Percentiles rank a stretch among this genome's conserved stretches.
Conservation (phyloP, 1,140 invertebrate genomes). For the Holcopasites calliopsidis region DNA sequence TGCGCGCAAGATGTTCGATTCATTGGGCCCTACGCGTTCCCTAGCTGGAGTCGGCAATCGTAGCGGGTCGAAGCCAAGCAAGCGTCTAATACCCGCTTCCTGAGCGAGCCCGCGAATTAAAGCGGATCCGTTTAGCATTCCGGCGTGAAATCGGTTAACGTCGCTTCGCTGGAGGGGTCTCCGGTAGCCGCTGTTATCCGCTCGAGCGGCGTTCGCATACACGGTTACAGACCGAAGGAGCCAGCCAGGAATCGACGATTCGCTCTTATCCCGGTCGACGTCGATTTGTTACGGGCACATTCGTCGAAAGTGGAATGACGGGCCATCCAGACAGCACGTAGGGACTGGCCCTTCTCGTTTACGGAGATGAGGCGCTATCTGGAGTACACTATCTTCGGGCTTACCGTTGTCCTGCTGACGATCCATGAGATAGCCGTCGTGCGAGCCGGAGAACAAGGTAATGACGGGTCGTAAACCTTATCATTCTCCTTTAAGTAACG, state of each 20-base stretch:
- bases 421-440: conserved; percentile 49
- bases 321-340: conserved; percentile 57
- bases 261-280: neutral
- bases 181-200: conserved; percentile 5
- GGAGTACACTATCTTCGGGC: conserved; percentile 50
- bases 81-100: neutral
- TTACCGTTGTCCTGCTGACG: conserved; percentile 59
- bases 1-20: conserved; percentile 34
- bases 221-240: neutral
- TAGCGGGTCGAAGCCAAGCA: neutral
- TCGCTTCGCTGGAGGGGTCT: conserved; percentile 10
- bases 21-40: conserved; percentile 8
- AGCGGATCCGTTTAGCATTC: neutral
- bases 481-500: neutral
- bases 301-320: conserved; percentile 52
- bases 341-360: conserved; percentile 61
- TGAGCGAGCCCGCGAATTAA: neutral
- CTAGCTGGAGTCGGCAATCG: neutral
- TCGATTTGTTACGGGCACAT: conserved; percentile 11
- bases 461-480: conserved; percentile 7
- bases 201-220: conserved; percentile 5
- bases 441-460: conserved; percentile 63
- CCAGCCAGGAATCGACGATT: neutral
- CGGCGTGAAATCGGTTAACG: conserved; percentile 30
- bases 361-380: conserved; percentile 64